These are phyloP conservation scores for Drosophila cognata DNA, from an alignment of 2,888 invertebrate species.

Conservation along the genomic window DNA sequence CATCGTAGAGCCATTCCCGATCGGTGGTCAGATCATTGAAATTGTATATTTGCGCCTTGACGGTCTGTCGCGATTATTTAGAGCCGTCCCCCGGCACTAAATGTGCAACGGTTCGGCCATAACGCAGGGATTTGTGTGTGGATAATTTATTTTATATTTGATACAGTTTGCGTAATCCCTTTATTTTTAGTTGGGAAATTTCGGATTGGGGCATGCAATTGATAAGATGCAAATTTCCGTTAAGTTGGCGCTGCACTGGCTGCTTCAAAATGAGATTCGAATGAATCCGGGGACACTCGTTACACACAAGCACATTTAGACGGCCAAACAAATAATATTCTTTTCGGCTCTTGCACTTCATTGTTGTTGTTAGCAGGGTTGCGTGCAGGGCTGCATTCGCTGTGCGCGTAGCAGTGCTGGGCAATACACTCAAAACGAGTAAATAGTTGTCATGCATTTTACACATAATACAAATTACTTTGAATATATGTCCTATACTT, in stretches of 20 bases:
- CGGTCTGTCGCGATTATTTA: constrained; percentile 92
- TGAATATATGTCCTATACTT: not conserved
- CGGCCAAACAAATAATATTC: constrained; percentile 64
- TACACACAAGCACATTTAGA: constrained; percentile 61
- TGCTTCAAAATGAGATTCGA: constrained; percentile 55
- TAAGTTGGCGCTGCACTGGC: constrained; percentile 57
- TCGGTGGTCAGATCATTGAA: constrained; percentile 92
- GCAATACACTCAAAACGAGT: not conserved
- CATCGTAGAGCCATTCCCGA: constrained; percentile 93
- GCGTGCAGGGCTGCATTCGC: constrained; percentile 40
- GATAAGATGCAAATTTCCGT: constrained; percentile 57
- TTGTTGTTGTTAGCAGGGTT: constrained; percentile 58
- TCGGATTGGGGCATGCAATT: not conserved
- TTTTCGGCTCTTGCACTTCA: constrained; percentile 58
- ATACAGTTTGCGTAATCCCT: constrained; percentile 45
- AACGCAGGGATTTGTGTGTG: constrained; percentile 34
- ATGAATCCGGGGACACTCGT: constrained; percentile 57
- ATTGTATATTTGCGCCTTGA: constrained; percentile 92
- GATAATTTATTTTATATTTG: not conserved
- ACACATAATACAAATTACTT: not conserved
- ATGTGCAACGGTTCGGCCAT: constrained; percentile 92
- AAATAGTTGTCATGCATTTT: not conserved
- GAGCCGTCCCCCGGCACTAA: constrained; percentile 90
- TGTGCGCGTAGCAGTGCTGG: constrained; percentile 37
- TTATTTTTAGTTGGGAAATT: not conserved